Base-by-base conservation (phyloP, 2,113 vertebrate genomes). In the Calidris pygmaea region DNA sequence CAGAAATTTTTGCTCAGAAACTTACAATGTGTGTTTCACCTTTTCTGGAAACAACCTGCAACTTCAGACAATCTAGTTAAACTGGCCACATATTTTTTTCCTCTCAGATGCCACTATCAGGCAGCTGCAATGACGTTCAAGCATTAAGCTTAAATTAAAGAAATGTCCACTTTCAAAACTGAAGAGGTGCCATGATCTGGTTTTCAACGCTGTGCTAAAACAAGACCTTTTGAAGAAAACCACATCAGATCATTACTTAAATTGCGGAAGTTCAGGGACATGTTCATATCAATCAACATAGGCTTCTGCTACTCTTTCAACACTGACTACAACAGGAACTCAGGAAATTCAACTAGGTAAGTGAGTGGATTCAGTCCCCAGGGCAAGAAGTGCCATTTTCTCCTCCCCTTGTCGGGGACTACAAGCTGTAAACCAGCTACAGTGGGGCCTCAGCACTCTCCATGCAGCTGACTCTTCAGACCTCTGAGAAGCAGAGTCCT, bases 371-470 rank as follows among this genome's bases (percentile, higher is more conserved):
- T 76, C 27, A 45, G 27, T 32, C 14, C 3, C 14, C 5, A 7
- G 5, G 23, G 23, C 0, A 0, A 62, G 34, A 70, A 58, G 22
- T 12, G 13, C 1, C 8, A 5, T 85, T 70, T 85, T 45, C 23
- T 86, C 23, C 39, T 76, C 23, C 26, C n/a, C 21, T 76, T 65
- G 19, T 27, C 24, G 21, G 60, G 48, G 53, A 65, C 35, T 30
- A 45, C 21, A 70, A 65, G 47, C 9, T 9, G 3, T 59, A 63
- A 94, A 66, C 20, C 4, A 18, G 4, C 2, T 73, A 35, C 29
- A 66, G 23, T 9, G 14, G 10, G 18, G 1, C 6, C 10, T 48
- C 30, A 70, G 3, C 5, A 11, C 3, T 56, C 67, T 55, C 26
- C 32, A 30, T 7, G 24, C 6, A 35, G 14, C 24, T 59, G 52